Percentiles rank a stretch among this genome's conserved stretches.
Conservation (phyloP, 2,113 vertebrate genomes). For the Pedetes capensis region DNA sequence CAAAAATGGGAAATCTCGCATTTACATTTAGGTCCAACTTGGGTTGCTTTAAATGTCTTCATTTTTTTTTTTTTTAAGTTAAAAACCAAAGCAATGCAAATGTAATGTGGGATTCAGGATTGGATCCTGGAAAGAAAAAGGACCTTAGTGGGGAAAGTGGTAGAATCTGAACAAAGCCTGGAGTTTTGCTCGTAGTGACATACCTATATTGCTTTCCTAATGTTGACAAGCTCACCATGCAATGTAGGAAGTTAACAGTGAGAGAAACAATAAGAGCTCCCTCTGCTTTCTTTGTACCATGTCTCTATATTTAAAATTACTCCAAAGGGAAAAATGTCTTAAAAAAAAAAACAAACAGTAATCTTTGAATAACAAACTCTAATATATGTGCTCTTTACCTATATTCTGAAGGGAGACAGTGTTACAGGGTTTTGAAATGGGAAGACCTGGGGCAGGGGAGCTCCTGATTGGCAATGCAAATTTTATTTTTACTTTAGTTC, state of each 20-base stretch:
- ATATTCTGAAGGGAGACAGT: background rate
- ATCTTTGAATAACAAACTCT: background rate
- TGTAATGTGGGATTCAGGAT: background rate
- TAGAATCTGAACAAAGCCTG: conserved; percentile 37
- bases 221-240: background rate
- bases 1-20: conserved; percentile 11
- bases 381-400: background rate
- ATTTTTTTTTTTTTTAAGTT: background rate
- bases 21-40: conserved; percentile 34
- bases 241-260: background rate
- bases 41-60: conserved; percentile 41
- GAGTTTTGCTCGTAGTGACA: background rate
- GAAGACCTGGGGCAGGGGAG: background rate
- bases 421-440: background rate
- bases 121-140: conserved; percentile 7
- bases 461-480: background rate
- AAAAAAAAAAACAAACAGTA: background rate
- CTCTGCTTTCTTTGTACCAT: background rate
- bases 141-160: background rate
- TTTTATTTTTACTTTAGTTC: no score
- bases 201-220: background rate
- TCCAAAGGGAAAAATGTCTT: background rate
- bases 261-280: background rate
- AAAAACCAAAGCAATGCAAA: conserved; percentile 31
- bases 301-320: background rate